phyloP scores from a whole-genome alignment of 2,888 invertebrate genomes.

The Cepaea hortensis region DNA sequence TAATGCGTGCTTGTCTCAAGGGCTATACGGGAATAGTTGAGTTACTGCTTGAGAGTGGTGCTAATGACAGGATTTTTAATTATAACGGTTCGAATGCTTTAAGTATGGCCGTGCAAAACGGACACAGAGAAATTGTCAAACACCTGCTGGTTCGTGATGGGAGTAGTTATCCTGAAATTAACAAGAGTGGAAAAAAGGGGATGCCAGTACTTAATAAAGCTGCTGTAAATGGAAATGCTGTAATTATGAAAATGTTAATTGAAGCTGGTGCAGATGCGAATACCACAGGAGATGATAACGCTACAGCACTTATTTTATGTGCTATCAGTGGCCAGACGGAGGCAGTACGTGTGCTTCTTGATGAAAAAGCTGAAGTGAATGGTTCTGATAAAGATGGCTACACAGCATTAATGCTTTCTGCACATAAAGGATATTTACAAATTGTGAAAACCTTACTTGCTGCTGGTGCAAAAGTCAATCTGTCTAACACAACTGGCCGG shows the following conservation, averaged over 20 bases:
- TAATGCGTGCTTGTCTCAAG: conserved; percentile 37
- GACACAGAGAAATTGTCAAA: conserved; percentile 20
- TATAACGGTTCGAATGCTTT: conserved; percentile 30
- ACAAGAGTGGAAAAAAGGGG: conserved; percentile 22
- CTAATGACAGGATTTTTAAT: conserved; percentile 3
- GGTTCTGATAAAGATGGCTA: conserved; percentile 34
- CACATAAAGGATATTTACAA: conserved; percentile 21
- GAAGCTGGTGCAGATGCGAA: conserved; percentile 40
- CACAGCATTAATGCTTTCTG: conserved; percentile 36
- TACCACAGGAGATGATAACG: not conserved
- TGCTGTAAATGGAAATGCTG: not conserved
- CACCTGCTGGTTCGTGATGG: conserved; percentile 1
- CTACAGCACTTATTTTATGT: conserved; percentile 2
- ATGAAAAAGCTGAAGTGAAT: not conserved
- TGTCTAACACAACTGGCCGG: conserved; percentile 16
- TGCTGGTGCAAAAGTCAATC: not conserved
- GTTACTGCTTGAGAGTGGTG: conserved; percentile 5
- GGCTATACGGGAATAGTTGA: conserved; percentile 30
- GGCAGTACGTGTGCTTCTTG: not conserved
- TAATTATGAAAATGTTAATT: conserved; percentile 22
- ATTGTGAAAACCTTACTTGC: conserved; percentile 7
- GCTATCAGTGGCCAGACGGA: not conserved
- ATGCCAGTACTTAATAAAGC: conserved; percentile 29
- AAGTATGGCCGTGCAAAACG: conserved; percentile 30
- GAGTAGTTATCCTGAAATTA: conserved; percentile 25